phyloP scores from a whole-genome alignment of 2,113 vertebrate genomes.

The Glaucomys volans region DNA sequence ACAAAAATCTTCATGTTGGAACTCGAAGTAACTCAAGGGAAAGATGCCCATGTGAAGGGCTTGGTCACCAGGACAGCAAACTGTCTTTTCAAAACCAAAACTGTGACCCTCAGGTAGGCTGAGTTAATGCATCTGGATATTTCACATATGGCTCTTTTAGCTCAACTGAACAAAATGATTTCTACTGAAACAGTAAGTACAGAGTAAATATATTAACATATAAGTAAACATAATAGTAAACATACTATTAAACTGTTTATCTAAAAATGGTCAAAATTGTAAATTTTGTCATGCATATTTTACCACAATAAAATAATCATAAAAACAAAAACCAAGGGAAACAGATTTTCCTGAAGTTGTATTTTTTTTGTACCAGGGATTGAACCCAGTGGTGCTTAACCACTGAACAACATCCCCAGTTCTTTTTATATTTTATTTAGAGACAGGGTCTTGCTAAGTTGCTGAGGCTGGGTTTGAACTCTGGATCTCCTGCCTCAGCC shows the following conservation, averaged over 20 bases:
- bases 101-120: conserved; percentile 88
- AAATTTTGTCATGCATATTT: conserved; percentile 14
- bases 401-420: too few species aligned
- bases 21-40: conserved; percentile 32
- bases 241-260: neutral
- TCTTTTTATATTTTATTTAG: too few species aligned
- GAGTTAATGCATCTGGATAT: neutral
- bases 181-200: conserved; percentile 7
- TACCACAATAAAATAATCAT: conserved; percentile 41
- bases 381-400: too few species aligned
- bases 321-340: neutral
- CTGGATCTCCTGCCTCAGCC: too few species aligned
- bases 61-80: conserved; percentile 88
- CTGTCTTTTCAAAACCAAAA: conserved; percentile 89
- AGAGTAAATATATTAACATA: neutral
- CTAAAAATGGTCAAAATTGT: conserved; percentile 16
- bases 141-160: conserved; percentile 3
- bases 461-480: too few species aligned
- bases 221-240: too few species aligned
- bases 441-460: too few species aligned
- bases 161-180: conserved; percentile 2
- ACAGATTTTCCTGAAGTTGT: conserved; percentile 4
- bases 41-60: conserved; percentile 81
- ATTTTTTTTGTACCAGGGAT: neutral
- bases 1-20: conserved; percentile 74